Evolutionary conservation across 2,797 vertebrate genomes (phyloP).

Genomic region (Sebastes itinus): DNA sequence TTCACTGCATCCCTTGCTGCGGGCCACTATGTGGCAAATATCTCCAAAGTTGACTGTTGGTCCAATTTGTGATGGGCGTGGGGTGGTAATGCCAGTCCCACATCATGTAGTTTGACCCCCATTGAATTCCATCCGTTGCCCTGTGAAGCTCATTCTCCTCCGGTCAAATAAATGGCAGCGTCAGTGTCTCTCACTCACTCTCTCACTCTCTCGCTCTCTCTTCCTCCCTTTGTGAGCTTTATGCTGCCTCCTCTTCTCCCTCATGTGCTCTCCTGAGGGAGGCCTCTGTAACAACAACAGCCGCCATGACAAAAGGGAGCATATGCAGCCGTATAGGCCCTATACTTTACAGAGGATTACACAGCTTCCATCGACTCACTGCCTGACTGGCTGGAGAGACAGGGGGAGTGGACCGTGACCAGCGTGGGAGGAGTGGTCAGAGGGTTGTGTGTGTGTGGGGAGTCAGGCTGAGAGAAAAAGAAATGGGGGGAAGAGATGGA

Average conservation of each 20-base stretch:
- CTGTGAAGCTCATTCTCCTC: slow-evolving; percentile 45
- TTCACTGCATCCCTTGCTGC: slow-evolving; percentile 52
- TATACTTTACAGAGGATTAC: slow-evolving; percentile 63
- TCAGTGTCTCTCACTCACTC: slow-evolving; percentile 24
- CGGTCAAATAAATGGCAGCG: slow-evolving; percentile 38
- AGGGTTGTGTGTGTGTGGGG: slow-evolving; percentile 11
- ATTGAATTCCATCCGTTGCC: slow-evolving; percentile 39
- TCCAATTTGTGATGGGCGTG: slow-evolving; percentile 28
- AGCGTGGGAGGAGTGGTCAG: slow-evolving; percentile 55
- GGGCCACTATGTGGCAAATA: slow-evolving; percentile 32
- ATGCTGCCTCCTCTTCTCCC: slow-evolving; percentile 60
- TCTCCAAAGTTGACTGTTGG: slow-evolving; percentile 51
- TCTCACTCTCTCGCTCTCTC: background rate
- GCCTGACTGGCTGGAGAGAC: slow-evolving; percentile 44
- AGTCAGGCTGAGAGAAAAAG: slow-evolving; percentile 20
- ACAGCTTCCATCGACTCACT: slow-evolving; percentile 39
- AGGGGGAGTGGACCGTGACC: slow-evolving; percentile 50
- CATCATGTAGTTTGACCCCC: slow-evolving; percentile 66
- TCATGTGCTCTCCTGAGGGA: slow-evolving; percentile 61
- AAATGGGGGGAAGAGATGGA: slow-evolving; percentile 10
- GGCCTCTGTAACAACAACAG: slow-evolving; percentile 61
- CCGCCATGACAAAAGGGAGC: slow-evolving; percentile 61
- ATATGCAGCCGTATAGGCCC: slow-evolving; percentile 48
- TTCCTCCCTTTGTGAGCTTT: slow-evolving; percentile 53
- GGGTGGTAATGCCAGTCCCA: slow-evolving; percentile 45